These are phyloP conservation scores for Percina caprodes DNA, from an alignment of 2,113 vertebrate species.

Conservation along the genomic window DNA sequence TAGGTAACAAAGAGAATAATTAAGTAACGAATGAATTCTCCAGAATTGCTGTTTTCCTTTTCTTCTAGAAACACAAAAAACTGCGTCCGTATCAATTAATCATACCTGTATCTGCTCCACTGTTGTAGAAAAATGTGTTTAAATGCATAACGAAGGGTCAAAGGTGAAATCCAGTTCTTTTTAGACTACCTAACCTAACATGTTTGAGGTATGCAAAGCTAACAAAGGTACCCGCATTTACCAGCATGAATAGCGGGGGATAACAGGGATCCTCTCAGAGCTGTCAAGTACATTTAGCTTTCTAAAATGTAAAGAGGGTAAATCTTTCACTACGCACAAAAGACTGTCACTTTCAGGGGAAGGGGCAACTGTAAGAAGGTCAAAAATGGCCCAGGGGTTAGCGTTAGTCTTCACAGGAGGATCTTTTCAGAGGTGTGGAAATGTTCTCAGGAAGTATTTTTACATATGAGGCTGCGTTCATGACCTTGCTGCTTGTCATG, in stretches of 20 bases:
- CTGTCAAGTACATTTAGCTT: slow-evolving; percentile 15
- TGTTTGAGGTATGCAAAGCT: slow-evolving; percentile 7
- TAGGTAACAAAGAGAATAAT: neutral
- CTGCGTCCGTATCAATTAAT: too few relatives aligned
- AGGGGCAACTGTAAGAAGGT: slow-evolving; percentile 11
- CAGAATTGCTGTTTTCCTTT: neutral
- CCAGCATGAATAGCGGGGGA: slow-evolving; percentile 6
- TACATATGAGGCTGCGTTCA: neutral
- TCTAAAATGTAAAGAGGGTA: neutral
- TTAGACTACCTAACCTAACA: neutral
- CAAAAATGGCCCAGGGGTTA: slow-evolving; percentile 5
- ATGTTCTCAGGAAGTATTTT: slow-evolving; percentile 4
- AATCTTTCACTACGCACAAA: slow-evolving; percentile 35
- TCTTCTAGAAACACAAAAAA: neutral
- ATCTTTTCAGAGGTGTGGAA: slow-evolving; percentile 7
- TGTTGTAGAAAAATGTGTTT: neutral
- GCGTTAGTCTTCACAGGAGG: slow-evolving; percentile 27
- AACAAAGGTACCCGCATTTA: slow-evolving; percentile 25
- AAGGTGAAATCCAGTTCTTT: slow-evolving; percentile 9
- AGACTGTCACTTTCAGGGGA: slow-evolving; percentile 5
- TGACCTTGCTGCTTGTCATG: slow-evolving; percentile 48
- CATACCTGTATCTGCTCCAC: neutral
- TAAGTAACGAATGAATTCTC: neutral
- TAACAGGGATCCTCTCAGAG: slow-evolving; percentile 3
- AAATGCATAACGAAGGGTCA: neutral